Base-by-base conservation (phyloP, 2,797 vertebrate species). In the Pteronotus mesoamericanus region DNA sequence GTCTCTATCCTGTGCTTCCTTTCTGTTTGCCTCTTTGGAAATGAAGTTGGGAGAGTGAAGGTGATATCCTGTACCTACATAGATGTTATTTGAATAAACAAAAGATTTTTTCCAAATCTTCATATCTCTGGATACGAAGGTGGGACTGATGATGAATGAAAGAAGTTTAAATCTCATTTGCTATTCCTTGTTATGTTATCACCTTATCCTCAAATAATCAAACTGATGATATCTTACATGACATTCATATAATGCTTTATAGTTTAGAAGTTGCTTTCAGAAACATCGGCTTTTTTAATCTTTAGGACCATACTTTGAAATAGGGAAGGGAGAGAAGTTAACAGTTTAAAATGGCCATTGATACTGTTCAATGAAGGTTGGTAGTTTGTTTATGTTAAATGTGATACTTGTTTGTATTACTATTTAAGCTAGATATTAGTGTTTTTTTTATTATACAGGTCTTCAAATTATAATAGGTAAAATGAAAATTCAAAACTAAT, bases 401-500 rank as follows among this genome's bases (percentile, higher is more conserved):
- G 19, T 79, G 42, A 86, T 78, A 46, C 1, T 39, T 89, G 59
- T 29, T 86, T 94, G 42, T 68, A 72, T 92, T 87, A 83, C 68
- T 69, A 79, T 66, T 66, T 68, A 78, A 94, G 48, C n/a, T 74
- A 74, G 3, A 44, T 71, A 61, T 57, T 72, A 55, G 6, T 44
- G 37, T 2, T 26, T 91, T 96, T 94, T 92, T 75, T 44, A 77
- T 69, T 78, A 46, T 61, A n/a, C 86, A 78, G 7, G 61, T 80
- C 32, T 88, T 93, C 21, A 61, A 77, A 86, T 89, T 91, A 44
- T n/a, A 88, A 26, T n/a, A 75, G 19, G 10, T 19, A 55, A 94
- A 91, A 64, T 91, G 53, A 87, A 86, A 94, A 66, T 66, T 71
- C 37, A 64, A 89, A 96, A 86, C 61, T 64, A 87, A 61, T 88